Base-by-base conservation (phyloP, 2,797 vertebrate genomes). In the Myripristis murdjan region DNA sequence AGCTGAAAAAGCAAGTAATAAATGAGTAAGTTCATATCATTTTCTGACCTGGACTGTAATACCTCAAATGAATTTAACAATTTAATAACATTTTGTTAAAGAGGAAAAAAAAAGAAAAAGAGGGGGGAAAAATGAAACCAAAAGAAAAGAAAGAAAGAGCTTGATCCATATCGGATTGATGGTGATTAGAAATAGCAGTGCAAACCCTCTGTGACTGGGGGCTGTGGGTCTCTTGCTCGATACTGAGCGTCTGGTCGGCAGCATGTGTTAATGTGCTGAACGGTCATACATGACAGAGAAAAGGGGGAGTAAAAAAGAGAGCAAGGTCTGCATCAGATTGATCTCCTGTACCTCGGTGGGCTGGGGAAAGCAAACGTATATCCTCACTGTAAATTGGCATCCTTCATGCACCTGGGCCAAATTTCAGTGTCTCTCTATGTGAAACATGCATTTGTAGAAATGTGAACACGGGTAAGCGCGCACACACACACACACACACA, bases 171-270 rank as follows among this genome's bases (percentile, higher is more conserved):
- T 65, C 3, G 77, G 80, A 78, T 71, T 79, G 53, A 46, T 60
- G 63, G 70, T 85, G 87, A 89, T 89, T 89, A 84, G 77, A 88
- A 80, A 83, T 81, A 78, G n/a, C 16, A 56, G 79, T 86, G 84
- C 85, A 79, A 78, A 46, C 78, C 75, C 57, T 53, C 68, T 91
- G 91, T 60, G 85, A 92, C 85, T 79, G 24, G 65, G 35, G 80
- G 76, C 86, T 83, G 49, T 64, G 72, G 70, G 75, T 65, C 73
- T 74, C 8, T 22, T 58, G 83, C 69, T 90, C 87, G 66, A 89
- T 90, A 87, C 60, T 69, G 75, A 87, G 83, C 77, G 84, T 91
- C 79, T 81, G 71, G 69, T 56, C 77, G 58, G 76, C 60, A 72
- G 78, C 61, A 48, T 20, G 66, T 87, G 79, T 86, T 89, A 89